Evolutionary conservation across 1,140 invertebrate genomes (phyloP), one percentile per base, ranked within the genome.

Genomic region (Drosophila seguyi): DNA sequence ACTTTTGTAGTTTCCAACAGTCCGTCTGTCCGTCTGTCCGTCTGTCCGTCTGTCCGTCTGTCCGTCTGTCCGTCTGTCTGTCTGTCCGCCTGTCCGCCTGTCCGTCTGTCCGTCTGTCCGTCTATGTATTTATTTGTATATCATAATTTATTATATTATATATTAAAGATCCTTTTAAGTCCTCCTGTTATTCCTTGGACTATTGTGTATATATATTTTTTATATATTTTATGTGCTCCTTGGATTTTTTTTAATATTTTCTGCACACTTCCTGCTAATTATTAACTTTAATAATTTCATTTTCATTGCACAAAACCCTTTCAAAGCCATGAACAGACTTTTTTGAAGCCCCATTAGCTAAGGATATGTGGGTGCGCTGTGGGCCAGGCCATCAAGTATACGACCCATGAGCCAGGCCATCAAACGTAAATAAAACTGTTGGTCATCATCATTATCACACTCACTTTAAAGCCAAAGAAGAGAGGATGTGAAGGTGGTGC

Each of bases 361-460:
- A 22, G 20, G 18, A 48, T 29, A 27, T 48, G 16, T 48, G 47
- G 1, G 14, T n/a, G 47, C 2, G 8, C 16, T 50, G 5, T 11
- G 31, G 6, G 31, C n/a, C n/a, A n/a, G 31, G 50, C 31, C 50
- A 36, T 53, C 31, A 53, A 53, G 50, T 18, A 53, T 53, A 53
- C 31, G 50, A 16, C 31, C 31, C 31, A 20, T 38, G 52, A 22
- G 52, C 52, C 52, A 0, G 52, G 31, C 13, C 10, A 50, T 38
- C 20, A 55, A 77, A 75, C 16, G 59, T 41, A 66, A 76, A 75
- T 56, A 66, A 76, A 75, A 65, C 16, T 47, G 34, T 25, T 39
- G 44, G 41, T 22, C 52, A 53, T 59, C 63, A 66, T 66, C 22
- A 79, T 71, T 79, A 66, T 83, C 41, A 50, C 69, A 60, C 58